Conservation (phyloP, 2,113 vertebrate species). For the Vireo altiloquus region DNA sequence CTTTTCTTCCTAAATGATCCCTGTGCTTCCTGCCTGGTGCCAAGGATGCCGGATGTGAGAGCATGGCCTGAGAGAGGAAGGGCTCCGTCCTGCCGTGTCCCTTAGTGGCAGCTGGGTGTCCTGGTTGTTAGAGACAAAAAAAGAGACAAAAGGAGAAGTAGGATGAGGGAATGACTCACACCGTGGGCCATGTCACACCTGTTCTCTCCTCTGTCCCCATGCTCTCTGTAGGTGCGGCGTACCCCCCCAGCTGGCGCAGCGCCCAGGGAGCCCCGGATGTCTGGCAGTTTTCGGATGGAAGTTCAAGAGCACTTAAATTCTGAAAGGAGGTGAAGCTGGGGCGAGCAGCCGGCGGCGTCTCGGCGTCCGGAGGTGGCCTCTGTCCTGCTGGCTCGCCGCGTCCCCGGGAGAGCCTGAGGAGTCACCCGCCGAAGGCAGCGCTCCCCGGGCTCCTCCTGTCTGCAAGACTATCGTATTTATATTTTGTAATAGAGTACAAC, state of each 20-base stretch:
- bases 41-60: fast-evolving
- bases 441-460: constrained; percentile 67
- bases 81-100: neutral
- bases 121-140: neutral
- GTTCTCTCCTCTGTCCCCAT: constrained; percentile 80
- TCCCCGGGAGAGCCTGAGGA: constrained; percentile 70
- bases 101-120: neutral
- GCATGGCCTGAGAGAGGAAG: constrained; percentile 13
- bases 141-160: neutral
- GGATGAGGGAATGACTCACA: constrained; percentile 39
- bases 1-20: neutral
- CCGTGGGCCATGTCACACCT: constrained; percentile 76
- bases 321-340: constrained; percentile 80
- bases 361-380: constrained; percentile 62
- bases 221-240: constrained; percentile 76
- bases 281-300: constrained; percentile 84
- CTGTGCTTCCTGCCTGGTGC: neutral
- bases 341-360: constrained; percentile 42
- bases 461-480: constrained; percentile 82
- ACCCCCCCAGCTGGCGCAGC: constrained; percentile 77
- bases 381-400: constrained; percentile 69
- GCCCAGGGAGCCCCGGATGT: constrained; percentile 78
- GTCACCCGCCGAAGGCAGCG: constrained; percentile 65
- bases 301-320: constrained; percentile 83
- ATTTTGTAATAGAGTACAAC: constrained; percentile 79